Conservation (phyloP, 1,140 invertebrate genomes). For the Tribolium madens region DNA sequence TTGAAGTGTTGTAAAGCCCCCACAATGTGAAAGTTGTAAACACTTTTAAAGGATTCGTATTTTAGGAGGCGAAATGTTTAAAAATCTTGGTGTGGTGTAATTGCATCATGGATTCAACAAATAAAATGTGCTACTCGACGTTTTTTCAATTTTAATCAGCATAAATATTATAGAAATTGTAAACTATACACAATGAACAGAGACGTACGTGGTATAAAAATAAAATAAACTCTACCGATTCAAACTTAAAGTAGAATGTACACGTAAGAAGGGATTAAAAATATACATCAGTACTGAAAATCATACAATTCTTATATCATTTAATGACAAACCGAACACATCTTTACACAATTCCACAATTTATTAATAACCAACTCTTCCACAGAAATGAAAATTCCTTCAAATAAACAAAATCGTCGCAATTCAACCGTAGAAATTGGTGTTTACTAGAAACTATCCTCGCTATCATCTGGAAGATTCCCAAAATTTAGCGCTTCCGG, state of each 20-base stretch:
- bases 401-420: constrained; percentile 17
- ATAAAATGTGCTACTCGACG: too few relatives aligned
- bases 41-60: constrained; percentile 79
- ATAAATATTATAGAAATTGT: constrained; percentile 25
- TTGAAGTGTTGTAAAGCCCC: too few relatives aligned
- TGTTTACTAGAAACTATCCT: constrained; percentile 57
- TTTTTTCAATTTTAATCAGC: neutral
- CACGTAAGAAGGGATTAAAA: constrained; percentile 9
- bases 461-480: constrained; percentile 56
- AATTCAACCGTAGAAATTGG: constrained; percentile 10
- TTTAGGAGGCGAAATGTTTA: constrained; percentile 74
- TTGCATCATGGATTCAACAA: too few relatives aligned
- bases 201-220: neutral
- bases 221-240: constrained; percentile 16
- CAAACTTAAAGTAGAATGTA: constrained; percentile 8
- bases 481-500: constrained; percentile 48
- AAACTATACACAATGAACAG: constrained; percentile 8
- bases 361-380: neutral
- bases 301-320: constrained; percentile 21
- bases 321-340: constrained; percentile 26
- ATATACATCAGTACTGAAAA: constrained; percentile 38
- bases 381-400: neutral
- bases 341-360: constrained; percentile 20
- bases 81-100: constrained; percentile 64
- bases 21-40: too few relatives aligned